Evolutionary conservation across 2,888 invertebrate genomes (phyloP).

Genomic region (Atrina japonica): DNA sequence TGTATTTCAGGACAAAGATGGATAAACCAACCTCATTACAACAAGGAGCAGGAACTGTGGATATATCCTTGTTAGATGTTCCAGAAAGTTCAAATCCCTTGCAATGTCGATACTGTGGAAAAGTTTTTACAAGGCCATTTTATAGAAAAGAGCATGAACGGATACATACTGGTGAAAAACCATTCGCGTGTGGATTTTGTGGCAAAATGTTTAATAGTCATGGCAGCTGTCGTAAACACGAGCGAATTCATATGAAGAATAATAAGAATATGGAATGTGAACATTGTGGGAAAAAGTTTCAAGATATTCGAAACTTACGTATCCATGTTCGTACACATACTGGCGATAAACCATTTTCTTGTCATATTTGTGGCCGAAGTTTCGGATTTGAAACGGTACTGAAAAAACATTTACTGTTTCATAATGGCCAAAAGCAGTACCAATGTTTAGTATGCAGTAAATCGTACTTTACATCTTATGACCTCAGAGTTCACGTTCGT

Average conservation of each 20-base stretch:
- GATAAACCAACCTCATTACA: too few relatives aligned
- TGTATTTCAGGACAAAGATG: too few relatives aligned
- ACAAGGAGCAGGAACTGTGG: too few relatives aligned
- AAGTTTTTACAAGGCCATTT: slow-evolving; percentile 38
- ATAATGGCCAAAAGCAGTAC: slow-evolving; percentile 36
- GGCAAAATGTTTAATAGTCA: slow-evolving; percentile 40
- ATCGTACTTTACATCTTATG: slow-evolving; percentile 35
- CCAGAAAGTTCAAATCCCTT: slow-evolving; percentile 24
- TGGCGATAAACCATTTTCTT: slow-evolving; percentile 28
- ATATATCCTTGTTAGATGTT: too few relatives aligned
- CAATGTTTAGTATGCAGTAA: slow-evolving; percentile 37
- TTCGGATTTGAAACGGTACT: slow-evolving; percentile 41
- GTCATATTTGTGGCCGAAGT: slow-evolving; percentile 33
- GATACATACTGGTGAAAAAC: slow-evolving; percentile 43
- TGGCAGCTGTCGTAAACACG: slow-evolving; percentile 45
- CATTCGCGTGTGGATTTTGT: slow-evolving; percentile 40
- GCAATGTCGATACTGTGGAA: slow-evolving; percentile 40
- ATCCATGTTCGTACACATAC: slow-evolving; percentile 29
- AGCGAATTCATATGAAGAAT: slow-evolving; percentile 22
- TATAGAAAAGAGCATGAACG: slow-evolving; percentile 44
- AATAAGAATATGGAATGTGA: slow-evolving; percentile 34
- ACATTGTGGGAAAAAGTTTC: slow-evolving; percentile 38
- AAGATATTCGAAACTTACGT: slow-evolving; percentile 18
- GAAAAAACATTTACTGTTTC: slow-evolving; percentile 38
- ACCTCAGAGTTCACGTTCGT: slow-evolving; percentile 37